phyloP scores from a whole-genome alignment of 2,888 invertebrate genomes.

The Listrodromus nycthemerus region DNA sequence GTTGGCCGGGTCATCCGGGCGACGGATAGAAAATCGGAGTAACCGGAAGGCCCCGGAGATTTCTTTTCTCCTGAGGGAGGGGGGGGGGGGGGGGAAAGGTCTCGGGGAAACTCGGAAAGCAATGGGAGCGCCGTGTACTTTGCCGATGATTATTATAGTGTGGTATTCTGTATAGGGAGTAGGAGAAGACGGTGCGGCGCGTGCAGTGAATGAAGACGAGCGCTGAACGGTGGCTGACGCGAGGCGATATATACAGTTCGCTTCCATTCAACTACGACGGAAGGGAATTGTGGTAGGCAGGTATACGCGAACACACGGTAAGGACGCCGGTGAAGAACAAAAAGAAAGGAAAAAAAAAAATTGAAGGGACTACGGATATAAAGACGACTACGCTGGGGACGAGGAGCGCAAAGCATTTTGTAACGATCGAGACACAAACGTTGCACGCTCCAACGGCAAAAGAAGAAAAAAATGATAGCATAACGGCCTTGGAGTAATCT shows the following conservation, averaged over 20 bases:
- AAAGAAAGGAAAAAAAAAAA: slow-evolving; percentile 11
- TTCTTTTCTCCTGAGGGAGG: slow-evolving; percentile 49
- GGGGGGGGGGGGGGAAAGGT: slow-evolving; percentile 36
- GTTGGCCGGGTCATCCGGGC: slow-evolving; percentile 5
- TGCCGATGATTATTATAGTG: background rate
- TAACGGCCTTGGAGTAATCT: background rate
- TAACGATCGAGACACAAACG: slow-evolving; percentile 10
- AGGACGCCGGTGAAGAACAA: slow-evolving; percentile 13
- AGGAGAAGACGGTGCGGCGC: slow-evolving; percentile 34
- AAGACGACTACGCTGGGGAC: background rate
- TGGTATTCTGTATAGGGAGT: slow-evolving; percentile 17
- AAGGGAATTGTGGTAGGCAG: slow-evolving; percentile 44
- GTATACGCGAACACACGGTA: background rate
- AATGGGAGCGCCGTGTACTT: background rate
- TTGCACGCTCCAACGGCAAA: background rate
- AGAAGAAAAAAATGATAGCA: background rate
- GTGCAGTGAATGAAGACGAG: slow-evolving; percentile 62
- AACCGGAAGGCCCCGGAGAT: slow-evolving; percentile 52
- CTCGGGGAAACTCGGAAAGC: slow-evolving; percentile 37
- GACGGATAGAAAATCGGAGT: slow-evolving; percentile 59
- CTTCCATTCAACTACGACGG: slow-evolving; percentile 51
- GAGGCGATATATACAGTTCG: slow-evolving; percentile 16
- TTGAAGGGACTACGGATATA: slow-evolving; percentile 1
- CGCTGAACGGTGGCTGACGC: slow-evolving; percentile 33
- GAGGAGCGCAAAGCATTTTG: slow-evolving; percentile 10